Conservation (phyloP, 2,888 invertebrate species). For the Drosophila monieri region DNA sequence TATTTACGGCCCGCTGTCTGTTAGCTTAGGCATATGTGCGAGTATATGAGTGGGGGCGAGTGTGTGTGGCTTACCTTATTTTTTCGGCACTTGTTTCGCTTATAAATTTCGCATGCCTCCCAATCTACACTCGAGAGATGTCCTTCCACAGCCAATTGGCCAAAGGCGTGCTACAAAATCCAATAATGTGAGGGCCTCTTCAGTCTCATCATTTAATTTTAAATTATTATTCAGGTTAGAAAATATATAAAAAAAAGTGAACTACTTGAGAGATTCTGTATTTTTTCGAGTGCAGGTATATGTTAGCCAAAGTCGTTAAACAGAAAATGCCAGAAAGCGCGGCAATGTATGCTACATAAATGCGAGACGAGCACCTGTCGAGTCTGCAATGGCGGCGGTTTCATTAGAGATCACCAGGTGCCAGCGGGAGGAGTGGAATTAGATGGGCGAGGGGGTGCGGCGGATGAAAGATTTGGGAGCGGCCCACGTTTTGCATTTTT, state of each 20-base stretch:
- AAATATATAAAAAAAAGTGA: too few species aligned
- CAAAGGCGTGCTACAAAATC: not conserved
- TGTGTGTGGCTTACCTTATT: conserved; percentile 25
- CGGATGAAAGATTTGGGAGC: not conserved
- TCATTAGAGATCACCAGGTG: conserved; percentile 61
- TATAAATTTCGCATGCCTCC: conserved; percentile 55
- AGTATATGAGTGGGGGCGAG: conserved; percentile 35
- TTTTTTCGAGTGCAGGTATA: conserved; percentile 37
- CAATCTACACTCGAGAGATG: not conserved
- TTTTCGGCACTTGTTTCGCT: conserved; percentile 38
- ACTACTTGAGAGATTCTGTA: not conserved
- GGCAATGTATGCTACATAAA: conserved; percentile 70
- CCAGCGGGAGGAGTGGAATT: not conserved
- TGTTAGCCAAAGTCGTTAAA: conserved; percentile 69
- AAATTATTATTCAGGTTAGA: not conserved
- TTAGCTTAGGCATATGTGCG: conserved; percentile 63
- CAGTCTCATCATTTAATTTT: too few species aligned
- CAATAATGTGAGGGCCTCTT: not conserved
- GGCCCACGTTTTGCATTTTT: conserved; percentile 71
- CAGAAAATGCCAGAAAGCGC: conserved; percentile 50
- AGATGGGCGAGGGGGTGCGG: not conserved
- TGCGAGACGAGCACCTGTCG: conserved; percentile 69
- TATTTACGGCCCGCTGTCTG: conserved; percentile 69
- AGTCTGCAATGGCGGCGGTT: conserved; percentile 47
- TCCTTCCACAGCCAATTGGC: not conserved